Percentiles rank a stretch among this genome's conserved stretches.
phyloP scores from a whole-genome alignment of 2,113 vertebrate species.

The Nannospalax galili region DNA sequence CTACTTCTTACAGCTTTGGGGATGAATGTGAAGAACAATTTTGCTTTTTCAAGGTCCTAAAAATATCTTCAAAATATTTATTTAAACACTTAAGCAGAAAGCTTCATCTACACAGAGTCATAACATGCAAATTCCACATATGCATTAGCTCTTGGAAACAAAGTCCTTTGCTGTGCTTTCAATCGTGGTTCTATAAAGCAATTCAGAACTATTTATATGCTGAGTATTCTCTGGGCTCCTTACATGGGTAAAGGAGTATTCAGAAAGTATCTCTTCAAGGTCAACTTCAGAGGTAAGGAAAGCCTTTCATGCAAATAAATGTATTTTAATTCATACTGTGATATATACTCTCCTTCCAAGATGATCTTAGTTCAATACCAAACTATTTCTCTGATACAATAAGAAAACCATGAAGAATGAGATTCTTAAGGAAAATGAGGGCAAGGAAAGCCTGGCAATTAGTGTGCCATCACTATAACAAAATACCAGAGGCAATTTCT shows the following conservation, averaged over 20 bases:
- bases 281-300: not conserved
- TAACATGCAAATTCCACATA: not conserved
- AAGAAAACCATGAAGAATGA: not conserved
- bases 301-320: too few species aligned
- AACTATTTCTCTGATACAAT: conserved; percentile 1
- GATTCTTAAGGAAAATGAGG: conserved; percentile 20
- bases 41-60: conserved; percentile 25
- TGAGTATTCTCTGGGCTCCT: not conserved
- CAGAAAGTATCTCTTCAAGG: not conserved
- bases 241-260: not conserved
- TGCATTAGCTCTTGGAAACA: not conserved
- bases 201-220: too few species aligned
- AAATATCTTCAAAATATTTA: conserved; percentile 54
- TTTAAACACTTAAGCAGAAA: conserved; percentile 41
- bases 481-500: not conserved
- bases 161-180: not conserved
- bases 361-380: not conserved
- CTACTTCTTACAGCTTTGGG: conserved; percentile 8
- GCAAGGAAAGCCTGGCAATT: not conserved
- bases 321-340: too few species aligned
- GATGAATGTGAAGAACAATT: conserved; percentile 24
- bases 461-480: not conserved
- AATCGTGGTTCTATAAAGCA: not conserved
- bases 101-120: not conserved
- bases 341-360: not conserved